A percentile compares a stretch with the other conserved stretches of the same genome.
Conservation (phyloP, 1,140 invertebrate species). For the Gonioctena quinquepunctata region DNA sequence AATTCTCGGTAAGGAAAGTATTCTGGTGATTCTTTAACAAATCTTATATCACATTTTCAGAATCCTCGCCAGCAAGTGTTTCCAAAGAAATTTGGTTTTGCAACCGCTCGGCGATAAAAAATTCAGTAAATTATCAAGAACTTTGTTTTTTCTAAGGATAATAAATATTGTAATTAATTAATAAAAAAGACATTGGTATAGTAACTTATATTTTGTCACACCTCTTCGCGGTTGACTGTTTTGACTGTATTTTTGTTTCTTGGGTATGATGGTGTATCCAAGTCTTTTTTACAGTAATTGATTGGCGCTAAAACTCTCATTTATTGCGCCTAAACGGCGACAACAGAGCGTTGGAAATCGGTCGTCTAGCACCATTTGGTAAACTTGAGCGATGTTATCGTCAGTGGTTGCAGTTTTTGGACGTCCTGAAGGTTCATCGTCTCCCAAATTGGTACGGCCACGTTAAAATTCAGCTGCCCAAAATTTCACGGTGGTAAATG, state of each 20-base stretch:
- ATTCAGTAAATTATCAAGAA: no score
- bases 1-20: no score
- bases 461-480: constrained; percentile 23
- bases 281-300: constrained; percentile 10
- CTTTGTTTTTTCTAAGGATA: no score
- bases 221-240: background rate
- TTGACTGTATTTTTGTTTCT: constrained; percentile 4
- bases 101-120: no score
- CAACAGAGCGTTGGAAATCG: background rate
- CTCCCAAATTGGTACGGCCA: constrained; percentile 40
- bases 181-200: no score
- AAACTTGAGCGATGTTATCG: constrained; percentile 43
- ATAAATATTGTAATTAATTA: no score
- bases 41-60: no score
- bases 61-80: no score
- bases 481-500: no score
- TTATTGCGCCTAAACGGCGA: constrained; percentile 47
- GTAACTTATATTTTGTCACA: no score
- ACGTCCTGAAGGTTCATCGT: constrained; percentile 35
- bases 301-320: constrained; percentile 38
- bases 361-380: constrained; percentile 38
- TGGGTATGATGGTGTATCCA: background rate
- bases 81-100: no score
- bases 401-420: constrained; percentile 39
- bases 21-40: no score